Evolutionary conservation across 2,797 vertebrate genomes (phyloP), one percentile per base, ranked within the genome.

Genomic region (Setipinna tenuifilis): DNA sequence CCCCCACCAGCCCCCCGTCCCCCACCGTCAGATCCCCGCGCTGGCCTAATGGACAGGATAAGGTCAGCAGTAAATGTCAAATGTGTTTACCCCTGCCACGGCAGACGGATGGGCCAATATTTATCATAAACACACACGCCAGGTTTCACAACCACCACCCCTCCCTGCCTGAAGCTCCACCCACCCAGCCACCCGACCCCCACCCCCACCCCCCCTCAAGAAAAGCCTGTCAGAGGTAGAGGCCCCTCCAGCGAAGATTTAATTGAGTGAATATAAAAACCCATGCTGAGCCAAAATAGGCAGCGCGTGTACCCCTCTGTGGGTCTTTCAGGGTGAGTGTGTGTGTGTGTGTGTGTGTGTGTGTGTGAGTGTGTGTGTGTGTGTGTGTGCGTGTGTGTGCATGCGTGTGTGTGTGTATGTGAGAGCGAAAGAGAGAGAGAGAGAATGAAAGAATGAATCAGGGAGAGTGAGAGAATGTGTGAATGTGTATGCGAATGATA

Each of bases 1-100:
- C 91, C 87, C 87, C 93, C 31, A 44, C 17, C 7, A 6, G 2
- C 10, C 71, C 16, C 35, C 62, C 25, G 25, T 93, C 91, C 87
- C 87, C 93, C 91, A 93, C 88, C 91, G 91, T 93, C 93, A 91
- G 90, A 93, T 91, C 93, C 91, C 90, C 91, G 41, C 31, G 90
- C 89, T 87, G 61, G 88, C 88, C 84, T 92, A 93, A 93, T 92
- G 89, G 90, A 93, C 88, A 82, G 90, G 90, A 94, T 92, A 95
- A 95, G 94, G 94, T 95, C 94, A 95, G 88, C 85, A 87, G 83
- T 89, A 95, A 95, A 95, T 95, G 94, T 94, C 94, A 94, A 90
- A 92, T 83, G 88, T 95, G 94, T 95, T 95, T 95, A 94, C 92
- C 92, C 93, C 93, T 57, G 90, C 91, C 88, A 91, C 92, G 88